These are phyloP conservation scores for Heptranchias perlo DNA, from an alignment of 2,113 vertebrate genomes.

Conservation along the genomic window DNA sequence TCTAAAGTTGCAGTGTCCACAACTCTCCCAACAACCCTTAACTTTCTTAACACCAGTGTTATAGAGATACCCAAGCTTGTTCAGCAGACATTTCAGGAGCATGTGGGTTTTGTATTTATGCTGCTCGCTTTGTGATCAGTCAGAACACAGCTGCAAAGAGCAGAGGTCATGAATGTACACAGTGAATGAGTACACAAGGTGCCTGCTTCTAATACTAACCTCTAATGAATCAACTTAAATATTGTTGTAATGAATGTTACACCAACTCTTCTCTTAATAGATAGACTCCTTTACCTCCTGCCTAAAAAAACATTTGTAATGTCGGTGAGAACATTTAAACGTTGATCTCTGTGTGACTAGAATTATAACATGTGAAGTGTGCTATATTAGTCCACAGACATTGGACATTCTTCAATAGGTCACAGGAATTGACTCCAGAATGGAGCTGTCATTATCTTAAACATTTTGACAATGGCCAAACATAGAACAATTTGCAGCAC, in stretches of 20 bases:
- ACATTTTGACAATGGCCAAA: background rate
- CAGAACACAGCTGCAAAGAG: constrained; percentile 12
- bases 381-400: background rate
- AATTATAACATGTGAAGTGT: background rate
- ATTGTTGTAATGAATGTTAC: background rate
- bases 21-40: background rate
- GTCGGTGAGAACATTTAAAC: background rate
- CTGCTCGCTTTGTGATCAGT: background rate
- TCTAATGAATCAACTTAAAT: background rate
- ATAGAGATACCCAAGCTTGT: background rate
- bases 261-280: background rate
- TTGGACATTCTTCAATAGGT: background rate
- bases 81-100: background rate
- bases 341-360: background rate
- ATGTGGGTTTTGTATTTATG: background rate
- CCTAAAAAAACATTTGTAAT: background rate
- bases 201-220: background rate
- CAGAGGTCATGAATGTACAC: constrained; percentile 28
- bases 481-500: background rate
- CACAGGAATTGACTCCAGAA: background rate
- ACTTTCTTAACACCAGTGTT: background rate
- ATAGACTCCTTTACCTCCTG: background rate
- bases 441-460: background rate
- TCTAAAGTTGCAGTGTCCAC: background rate
- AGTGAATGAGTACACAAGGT: background rate